Conservation (phyloP, 2,797 vertebrate genomes). For the Scolopax rusticola region DNA sequence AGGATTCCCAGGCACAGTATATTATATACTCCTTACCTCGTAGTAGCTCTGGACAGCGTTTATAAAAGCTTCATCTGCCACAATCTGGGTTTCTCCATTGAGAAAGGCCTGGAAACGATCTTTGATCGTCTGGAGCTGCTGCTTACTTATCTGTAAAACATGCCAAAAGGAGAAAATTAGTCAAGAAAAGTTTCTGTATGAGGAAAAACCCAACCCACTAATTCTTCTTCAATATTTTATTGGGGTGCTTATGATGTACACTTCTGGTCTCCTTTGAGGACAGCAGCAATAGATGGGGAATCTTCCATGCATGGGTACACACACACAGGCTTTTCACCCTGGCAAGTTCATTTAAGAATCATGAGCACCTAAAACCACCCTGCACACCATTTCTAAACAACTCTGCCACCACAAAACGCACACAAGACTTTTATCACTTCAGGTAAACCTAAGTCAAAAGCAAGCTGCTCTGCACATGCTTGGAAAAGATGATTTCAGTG, state of each 20-base stretch:
- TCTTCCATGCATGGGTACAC: rapidly evolving
- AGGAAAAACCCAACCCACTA: background rate
- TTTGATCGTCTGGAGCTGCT: slow-evolving; percentile 95
- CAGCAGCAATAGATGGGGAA: background rate
- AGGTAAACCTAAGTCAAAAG: background rate
- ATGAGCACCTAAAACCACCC: background rate
- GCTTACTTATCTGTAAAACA: slow-evolving; percentile 92
- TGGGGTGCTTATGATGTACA: background rate
- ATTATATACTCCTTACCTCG: slow-evolving; percentile 82
- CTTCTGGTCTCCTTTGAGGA: background rate
- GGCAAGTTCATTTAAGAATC: background rate
- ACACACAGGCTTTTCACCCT: background rate
- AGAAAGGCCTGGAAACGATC: slow-evolving; percentile 97
- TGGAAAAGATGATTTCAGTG: background rate
- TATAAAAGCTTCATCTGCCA: slow-evolving; percentile 98
- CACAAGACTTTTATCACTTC: background rate
- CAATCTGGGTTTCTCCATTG: slow-evolving; percentile 95
- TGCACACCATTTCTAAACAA: background rate
- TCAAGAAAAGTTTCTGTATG: background rate
- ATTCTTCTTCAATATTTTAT: background rate
- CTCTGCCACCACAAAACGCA: background rate
- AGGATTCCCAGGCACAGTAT: background rate
- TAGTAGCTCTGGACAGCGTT: slow-evolving; percentile 99
- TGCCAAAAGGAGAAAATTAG: background rate
- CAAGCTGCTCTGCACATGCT: background rate